Base-by-base conservation (phyloP, 2,888 invertebrate species). In the Ceraclea dissimilis region DNA sequence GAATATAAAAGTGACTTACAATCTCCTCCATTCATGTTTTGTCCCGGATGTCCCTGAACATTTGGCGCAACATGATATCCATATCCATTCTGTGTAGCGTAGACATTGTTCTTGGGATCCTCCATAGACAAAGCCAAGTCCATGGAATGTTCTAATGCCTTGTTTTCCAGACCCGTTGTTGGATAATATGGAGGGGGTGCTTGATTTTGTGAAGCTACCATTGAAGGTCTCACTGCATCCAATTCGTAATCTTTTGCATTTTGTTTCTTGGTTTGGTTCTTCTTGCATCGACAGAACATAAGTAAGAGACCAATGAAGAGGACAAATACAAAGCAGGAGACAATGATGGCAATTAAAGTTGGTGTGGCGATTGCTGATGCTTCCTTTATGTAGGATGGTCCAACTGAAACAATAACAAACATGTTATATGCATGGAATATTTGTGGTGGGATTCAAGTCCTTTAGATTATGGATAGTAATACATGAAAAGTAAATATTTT, bases 181-280 rank as follows among this genome's bases (percentile, higher is more conserved):
- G 92, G 90, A 68, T 92, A 92, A 66, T 93, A 93, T 0, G 92
- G 92, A 31, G 92, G 92, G 19, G 92, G 92, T 1, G 90, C 90
- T 67, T 90, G 89, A 60, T 86, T 89, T 71, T 90, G 90, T 61
- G 88, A 88, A n/a, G 89, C 84, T 43, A 90, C 89, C 71, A 91
- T 86, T 49, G 90, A 87, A 17, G 90, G 90, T 56, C 90, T 81
- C 63, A 90, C 88, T 0, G 90, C 86, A 68, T 92, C 91, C 87
- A 91, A 89, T 75, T 93, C 93, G 70, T 92, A 92, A 70, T 93
- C 92, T 73, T 93, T 93, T 22, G 87, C 83, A 64, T 85, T 84
- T 62, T 90, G 86, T 71, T 92, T 90, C 70, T 90, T 90, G 64
- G 83, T 83, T 67, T 88, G 88, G 67, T 86, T 86, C 59, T 88